A percentile compares a stretch with the other conserved stretches of the same genome.
These are phyloP conservation scores for Gymnogyps californianus DNA, from an alignment of 2,113 vertebrate genomes.

Conservation along the genomic window DNA sequence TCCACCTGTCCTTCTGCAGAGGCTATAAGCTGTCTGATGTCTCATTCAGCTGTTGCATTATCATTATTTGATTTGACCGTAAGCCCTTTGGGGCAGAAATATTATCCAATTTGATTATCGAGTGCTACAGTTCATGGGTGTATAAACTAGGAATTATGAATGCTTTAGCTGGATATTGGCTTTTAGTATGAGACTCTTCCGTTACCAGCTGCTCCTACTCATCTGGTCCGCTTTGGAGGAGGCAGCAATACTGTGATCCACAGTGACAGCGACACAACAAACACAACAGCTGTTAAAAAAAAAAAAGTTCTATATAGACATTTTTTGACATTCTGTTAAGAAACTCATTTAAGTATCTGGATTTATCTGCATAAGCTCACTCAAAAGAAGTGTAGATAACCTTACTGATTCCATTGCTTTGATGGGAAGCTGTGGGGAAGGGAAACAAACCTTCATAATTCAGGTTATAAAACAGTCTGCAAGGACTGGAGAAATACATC, in stretches of 20 bases:
- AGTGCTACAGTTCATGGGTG: neutral
- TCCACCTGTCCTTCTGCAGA: neutral
- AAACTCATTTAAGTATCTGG: conserved; percentile 28
- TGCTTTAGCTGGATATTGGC: neutral
- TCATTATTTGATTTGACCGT: neutral
- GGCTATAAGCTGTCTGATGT: neutral
- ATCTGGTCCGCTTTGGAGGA: neutral
- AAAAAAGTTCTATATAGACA: neutral
- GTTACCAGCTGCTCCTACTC: conserved; percentile 30
- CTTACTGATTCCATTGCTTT: neutral
- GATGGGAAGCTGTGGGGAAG: neutral
- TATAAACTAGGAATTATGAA: neutral
- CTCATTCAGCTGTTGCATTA: neutral
- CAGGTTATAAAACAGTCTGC: neutral
- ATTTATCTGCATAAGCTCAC: neutral
- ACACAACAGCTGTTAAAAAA: neutral
- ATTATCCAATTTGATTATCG: neutral
- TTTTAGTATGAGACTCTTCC: neutral
- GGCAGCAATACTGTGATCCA: neutral
- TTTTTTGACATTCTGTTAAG: neutral
- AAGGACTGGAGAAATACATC: neutral
- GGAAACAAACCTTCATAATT: neutral
- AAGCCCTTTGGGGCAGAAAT: neutral
- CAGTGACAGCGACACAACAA: neutral
- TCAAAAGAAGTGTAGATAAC: neutral